Evolutionary conservation across 2,113 vertebrate species (phyloP).

Genomic region (Paratilapia polleni): DNA sequence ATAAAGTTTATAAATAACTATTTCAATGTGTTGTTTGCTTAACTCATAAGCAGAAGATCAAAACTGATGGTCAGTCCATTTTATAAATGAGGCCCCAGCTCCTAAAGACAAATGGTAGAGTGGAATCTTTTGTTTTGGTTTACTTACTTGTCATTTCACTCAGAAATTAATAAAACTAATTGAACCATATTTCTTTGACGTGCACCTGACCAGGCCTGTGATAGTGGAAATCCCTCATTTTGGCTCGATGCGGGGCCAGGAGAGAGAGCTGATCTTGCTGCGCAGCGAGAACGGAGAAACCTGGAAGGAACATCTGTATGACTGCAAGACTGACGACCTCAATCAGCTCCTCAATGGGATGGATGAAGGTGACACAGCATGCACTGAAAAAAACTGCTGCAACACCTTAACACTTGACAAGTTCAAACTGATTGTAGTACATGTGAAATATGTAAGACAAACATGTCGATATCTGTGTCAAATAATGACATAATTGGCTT

Average conservation of each 20-base stretch:
- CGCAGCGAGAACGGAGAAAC: conserved; percentile 96
- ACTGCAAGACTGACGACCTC: conserved; percentile 90
- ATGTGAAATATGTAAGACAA: neutral
- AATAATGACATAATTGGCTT: neutral
- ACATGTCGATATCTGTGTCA: neutral
- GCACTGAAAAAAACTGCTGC: neutral
- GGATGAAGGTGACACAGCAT: conserved; percentile 88
- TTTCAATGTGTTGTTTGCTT: neutral
- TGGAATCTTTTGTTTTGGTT: neutral
- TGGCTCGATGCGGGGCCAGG: conserved; percentile 95
- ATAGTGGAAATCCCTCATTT: conserved; percentile 99
- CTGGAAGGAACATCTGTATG: conserved; percentile 97
- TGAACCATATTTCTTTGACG: conserved; percentile 22
- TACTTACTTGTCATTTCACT: neutral
- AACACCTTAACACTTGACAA: neutral
- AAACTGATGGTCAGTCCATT: neutral
- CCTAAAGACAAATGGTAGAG: neutral
- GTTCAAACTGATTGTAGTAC: accelerated
- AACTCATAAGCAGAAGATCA: too few species aligned
- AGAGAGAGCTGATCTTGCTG: conserved; percentile 94
- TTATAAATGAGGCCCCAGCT: neutral
- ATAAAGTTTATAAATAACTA: neutral
- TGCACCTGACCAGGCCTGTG: conserved; percentile 88
- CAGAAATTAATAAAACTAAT: neutral
- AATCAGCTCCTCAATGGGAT: conserved; percentile 94